Evolutionary conservation across 2,888 invertebrate species (phyloP).

Genomic region (Formica aserva): DNA sequence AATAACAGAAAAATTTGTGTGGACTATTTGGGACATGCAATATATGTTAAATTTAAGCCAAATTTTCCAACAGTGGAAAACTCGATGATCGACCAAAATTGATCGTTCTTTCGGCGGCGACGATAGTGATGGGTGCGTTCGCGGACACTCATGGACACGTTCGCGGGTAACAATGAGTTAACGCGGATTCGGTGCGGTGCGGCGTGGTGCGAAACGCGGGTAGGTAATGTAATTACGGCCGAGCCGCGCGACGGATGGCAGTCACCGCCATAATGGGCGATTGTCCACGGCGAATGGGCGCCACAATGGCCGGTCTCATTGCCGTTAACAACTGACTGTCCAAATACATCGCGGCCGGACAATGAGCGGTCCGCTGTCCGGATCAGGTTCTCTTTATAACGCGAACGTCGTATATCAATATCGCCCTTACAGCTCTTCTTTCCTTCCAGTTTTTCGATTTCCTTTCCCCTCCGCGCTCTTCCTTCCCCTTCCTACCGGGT

Average conservation of each 20-base stretch:
- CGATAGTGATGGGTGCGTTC: constrained; percentile 58
- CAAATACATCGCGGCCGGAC: constrained; percentile 80
- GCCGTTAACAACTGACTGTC: constrained; percentile 82
- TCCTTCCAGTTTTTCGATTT: constrained; percentile 66
- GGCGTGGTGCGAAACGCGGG: constrained; percentile 70
- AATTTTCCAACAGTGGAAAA: not conserved
- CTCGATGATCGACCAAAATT: constrained; percentile 39
- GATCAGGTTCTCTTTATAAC: constrained; percentile 81
- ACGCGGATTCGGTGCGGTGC: constrained; percentile 45
- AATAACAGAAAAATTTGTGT: no score
- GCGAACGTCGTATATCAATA: constrained; percentile 77
- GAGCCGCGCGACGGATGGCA: constrained; percentile 79
- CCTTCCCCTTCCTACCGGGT: constrained; percentile 42
- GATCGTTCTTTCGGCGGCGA: constrained; percentile 58
- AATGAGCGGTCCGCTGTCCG: constrained; percentile 77
- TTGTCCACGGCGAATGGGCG: constrained; percentile 80
- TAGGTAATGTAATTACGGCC: constrained; percentile 81
- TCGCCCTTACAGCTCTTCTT: constrained; percentile 64
- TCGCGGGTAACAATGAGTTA: constrained; percentile 71
- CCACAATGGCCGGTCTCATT: constrained; percentile 82
- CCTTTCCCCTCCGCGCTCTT: constrained; percentile 23
- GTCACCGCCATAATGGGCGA: constrained; percentile 81
- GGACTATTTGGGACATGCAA: no score
- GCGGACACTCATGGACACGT: constrained; percentile 68
- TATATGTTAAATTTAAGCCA: no score